Base-by-base conservation (phyloP, 2,113 vertebrate species). In the Psettodes erumei region DNA sequence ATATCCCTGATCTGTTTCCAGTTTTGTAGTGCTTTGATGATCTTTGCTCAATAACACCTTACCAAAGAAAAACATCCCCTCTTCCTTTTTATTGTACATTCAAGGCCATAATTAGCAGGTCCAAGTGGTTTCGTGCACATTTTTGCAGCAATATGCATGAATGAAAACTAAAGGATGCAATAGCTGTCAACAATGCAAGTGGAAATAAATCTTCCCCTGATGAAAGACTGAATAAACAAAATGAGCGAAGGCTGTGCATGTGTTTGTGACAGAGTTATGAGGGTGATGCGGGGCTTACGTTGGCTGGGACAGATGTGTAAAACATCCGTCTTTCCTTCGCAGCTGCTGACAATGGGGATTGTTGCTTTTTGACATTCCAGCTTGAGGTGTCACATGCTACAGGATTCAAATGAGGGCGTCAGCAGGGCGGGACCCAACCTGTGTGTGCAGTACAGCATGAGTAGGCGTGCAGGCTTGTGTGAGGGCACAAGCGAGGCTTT, bases 311-410 rank as follows among this genome's bases (percentile, higher is more conserved):
- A 54, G 16, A 72, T 28, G 81, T 77, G 66, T 40, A 51, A 82
- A 73, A 83, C 63, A 65, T 81, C 35, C 1, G 27, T 60, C 53
- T 72, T 75, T 40, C 48, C 45, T 6, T n/a, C 7, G 8, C 28
- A 69, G 77, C 71, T 84, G 60, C 76, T 80, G 85, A 89, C 87
- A 55, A 81, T 81, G 78, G 71, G 23, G 53, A 71, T 72, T 74
- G 83, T 62, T 66, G 81, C 71, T 71, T 71, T 82, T 83, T 79
- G 77, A 58, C 73, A 87, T 91, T 93, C 84, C 85, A 77, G 21
- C 27, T 11, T 13, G 28, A 89, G 84, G 90, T 77, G 90, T 88
- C 77, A 91, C 83, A 88, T 91, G 89, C 85, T 88, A 21, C 25
- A 75, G 42, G 84, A 81, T 84, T 90, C 82, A 86, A 75, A 33